Percentiles rank a stretch among this genome's conserved stretches.
Conservation (phyloP, 2,888 invertebrate genomes). For the Seira musarum region DNA sequence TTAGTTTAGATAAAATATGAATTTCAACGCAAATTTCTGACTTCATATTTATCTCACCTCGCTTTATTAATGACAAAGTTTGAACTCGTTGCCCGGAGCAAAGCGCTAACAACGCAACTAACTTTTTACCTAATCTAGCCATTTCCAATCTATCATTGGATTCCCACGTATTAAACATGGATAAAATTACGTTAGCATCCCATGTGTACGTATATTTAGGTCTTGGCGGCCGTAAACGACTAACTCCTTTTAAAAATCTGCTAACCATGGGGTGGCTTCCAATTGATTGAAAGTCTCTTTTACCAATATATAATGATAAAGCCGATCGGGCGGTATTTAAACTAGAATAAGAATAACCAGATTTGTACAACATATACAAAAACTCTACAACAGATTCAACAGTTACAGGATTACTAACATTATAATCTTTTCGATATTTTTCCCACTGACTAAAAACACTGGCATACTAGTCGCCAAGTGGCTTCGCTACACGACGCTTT, state of each 20-base stretch:
- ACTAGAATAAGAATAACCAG: conserved; percentile 32
- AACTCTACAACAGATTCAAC: conserved; percentile 16
- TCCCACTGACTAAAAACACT: too few relatives aligned
- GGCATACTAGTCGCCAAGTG: conserved; percentile 8
- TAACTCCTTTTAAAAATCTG: conserved; percentile 49
- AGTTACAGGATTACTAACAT: too few relatives aligned
- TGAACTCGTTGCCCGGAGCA: conserved; percentile 52
- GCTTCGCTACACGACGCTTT: too few relatives aligned
- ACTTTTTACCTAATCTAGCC: conserved; percentile 25
- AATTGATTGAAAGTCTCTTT: background rate
- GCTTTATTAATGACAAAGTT: conserved; percentile 33
- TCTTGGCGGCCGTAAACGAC: conserved; percentile 31
- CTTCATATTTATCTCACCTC: too few relatives aligned
- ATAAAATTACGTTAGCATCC: conserved; percentile 39
- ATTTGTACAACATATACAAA: conserved; percentile 18
- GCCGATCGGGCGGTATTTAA: conserved; percentile 47
- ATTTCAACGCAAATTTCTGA: too few relatives aligned
- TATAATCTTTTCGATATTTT: too few relatives aligned
- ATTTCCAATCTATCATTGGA: conserved; percentile 20
- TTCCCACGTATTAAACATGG: background rate
- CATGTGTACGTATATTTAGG: conserved; percentile 43
- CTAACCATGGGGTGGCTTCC: conserved; percentile 33
- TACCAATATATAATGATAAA: conserved; percentile 32
- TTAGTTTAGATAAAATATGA: too few relatives aligned
- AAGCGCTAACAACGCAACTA: conserved; percentile 40